phyloP scores from a whole-genome alignment of 2,797 vertebrate genomes.

The Falco cherrug region DNA sequence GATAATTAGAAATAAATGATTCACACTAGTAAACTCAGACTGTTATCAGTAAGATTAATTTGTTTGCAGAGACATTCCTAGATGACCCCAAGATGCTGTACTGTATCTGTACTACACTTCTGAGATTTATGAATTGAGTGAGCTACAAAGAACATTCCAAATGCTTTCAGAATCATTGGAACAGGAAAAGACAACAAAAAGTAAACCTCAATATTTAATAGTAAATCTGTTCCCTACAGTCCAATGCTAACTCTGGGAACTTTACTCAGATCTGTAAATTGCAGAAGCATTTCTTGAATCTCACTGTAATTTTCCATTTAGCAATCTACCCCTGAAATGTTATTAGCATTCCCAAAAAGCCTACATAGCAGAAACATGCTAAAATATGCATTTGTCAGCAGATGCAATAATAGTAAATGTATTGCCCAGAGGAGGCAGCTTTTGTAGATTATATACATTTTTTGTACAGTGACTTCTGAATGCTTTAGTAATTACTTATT shows the following conservation, averaged over 20 bases:
- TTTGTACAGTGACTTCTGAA: background rate
- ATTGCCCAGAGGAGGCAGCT: background rate
- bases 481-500: background rate
- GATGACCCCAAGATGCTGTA: background rate
- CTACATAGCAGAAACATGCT: background rate
- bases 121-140: background rate
- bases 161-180: background rate
- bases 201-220: background rate
- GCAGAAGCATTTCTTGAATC: background rate
- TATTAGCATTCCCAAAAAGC: background rate
- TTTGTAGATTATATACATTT: background rate
- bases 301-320: background rate
- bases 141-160: background rate
- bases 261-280: background rate
- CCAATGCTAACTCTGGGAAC: background rate
- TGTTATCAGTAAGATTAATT: background rate
- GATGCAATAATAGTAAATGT: background rate
- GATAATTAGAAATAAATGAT: background rate
- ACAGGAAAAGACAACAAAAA: background rate
- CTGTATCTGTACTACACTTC: background rate
- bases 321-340: background rate
- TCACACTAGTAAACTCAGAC: background rate
- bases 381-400: background rate
- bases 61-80: background rate
- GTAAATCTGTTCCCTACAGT: background rate